A percentile compares a stretch with the other conserved stretches of the same genome.
phyloP scores from a whole-genome alignment of 2,888 invertebrate species.

The Lasioglossum morio region DNA sequence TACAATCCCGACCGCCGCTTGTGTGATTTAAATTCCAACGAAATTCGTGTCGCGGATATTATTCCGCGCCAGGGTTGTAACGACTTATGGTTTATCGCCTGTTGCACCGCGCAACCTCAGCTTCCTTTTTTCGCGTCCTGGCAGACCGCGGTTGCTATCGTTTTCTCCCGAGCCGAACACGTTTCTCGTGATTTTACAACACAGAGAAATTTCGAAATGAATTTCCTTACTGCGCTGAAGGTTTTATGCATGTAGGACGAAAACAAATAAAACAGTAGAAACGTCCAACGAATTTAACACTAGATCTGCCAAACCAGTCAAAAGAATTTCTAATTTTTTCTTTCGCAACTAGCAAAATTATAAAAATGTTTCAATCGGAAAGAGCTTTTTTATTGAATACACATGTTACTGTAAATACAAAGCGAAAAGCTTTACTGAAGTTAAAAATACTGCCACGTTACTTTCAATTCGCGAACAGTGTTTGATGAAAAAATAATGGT shows the following conservation, averaged over 20 bases:
- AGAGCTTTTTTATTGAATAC: too few species aligned
- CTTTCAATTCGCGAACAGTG: too few species aligned
- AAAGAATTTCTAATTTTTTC: not conserved
- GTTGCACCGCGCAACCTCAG: constrained; percentile 42
- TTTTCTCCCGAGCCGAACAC: not conserved
- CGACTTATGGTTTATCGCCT: constrained; percentile 64
- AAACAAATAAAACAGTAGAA: not conserved
- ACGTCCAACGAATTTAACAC: not conserved
- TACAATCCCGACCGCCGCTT: constrained; percentile 48
- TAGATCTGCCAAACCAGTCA: not conserved
- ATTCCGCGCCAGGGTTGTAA: constrained; percentile 46
- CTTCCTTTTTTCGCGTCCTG: not conserved
- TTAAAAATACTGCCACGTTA: too few species aligned
- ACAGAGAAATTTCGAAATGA: not conserved
- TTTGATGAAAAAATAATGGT: too few species aligned
- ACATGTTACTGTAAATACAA: too few species aligned
- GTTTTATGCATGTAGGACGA: not conserved
- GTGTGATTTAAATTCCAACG: constrained; percentile 61
- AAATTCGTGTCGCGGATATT: constrained; percentile 57
- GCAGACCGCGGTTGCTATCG: not conserved
- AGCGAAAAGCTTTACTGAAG: too few species aligned
- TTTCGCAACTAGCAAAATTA: not conserved
- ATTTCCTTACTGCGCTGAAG: not conserved
- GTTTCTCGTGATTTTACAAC: not conserved
- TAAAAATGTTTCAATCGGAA: not conserved